Evolutionary conservation across 2,113 vertebrate genomes (phyloP).

Genomic region (Agapornis roseicollis): DNA sequence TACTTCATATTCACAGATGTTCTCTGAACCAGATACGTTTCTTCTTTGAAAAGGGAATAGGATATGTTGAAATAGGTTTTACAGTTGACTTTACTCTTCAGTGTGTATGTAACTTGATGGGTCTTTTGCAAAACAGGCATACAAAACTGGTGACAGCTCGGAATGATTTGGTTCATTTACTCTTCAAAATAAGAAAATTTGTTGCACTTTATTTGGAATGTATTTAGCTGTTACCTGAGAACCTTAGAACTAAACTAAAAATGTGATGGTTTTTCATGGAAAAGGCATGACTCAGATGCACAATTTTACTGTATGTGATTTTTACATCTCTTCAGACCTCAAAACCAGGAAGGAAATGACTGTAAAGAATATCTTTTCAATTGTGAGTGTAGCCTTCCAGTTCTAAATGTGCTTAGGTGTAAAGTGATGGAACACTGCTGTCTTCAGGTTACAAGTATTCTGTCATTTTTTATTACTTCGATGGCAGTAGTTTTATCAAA

Average conservation of each 20-base stretch:
- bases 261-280: neutral
- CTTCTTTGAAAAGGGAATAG: neutral
- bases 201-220: neutral
- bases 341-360: neutral
- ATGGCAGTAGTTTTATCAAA: neutral
- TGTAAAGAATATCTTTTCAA: neutral
- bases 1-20: neutral
- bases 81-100: neutral
- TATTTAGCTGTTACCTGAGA: neutral
- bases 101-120: neutral
- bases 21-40: neutral
- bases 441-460: neutral
- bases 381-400: neutral
- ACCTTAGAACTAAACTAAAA: neutral
- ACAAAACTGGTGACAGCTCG: neutral
- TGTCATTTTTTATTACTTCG: neutral
- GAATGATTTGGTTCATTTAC: constrained; percentile 10
- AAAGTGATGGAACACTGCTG: neutral
- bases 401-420: neutral
- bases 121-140: neutral
- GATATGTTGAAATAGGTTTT: neutral
- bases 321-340: neutral
- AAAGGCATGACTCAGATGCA: neutral
- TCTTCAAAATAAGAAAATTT: neutral
- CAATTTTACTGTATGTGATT: neutral